Base-by-base conservation (phyloP, 2,113 vertebrate genomes). In the Hemicordylus capensis region DNA sequence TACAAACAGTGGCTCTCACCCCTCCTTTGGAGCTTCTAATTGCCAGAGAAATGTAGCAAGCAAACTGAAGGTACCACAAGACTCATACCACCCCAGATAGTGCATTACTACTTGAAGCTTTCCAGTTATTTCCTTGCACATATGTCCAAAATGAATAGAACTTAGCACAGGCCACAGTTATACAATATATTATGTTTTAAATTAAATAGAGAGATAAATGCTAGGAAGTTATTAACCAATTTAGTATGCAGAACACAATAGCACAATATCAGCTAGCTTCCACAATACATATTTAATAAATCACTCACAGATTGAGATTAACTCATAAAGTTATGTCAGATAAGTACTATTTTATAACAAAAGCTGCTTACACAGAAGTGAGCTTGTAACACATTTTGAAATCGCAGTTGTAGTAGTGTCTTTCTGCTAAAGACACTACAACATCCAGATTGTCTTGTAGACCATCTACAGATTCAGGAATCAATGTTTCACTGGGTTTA, bases 361-460 rank as follows among this genome's bases (percentile, higher is more conserved):
- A 83, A 85, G 37, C 20, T 58, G 42, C 98, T 96, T 96, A 99
- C 99, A 97, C 97, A 17, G 98, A 99, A 44, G 98, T 99, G 80
- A 99, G 98, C 84, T 98, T 98, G 95, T 99, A 99, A 95, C 99
- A 99, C 97, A 98, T 99, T 95, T 99, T 99, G 95, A 99, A 99
- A 85, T 98, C 97, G 95, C 98, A 99, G 96, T 99, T 99, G 95
- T 99, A 99, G 95, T 99, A 99, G 96, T 99, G 98, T 80, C 99
- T 97, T 96, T 99, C 99, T 86, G 99, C 99, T 90, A 99, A 96
- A 84, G 98, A 99, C 85, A 99, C 98, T 0, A 99, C 98, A 39
- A 99, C 98, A 95, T 99, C 98, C 96, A 99, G 92, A 90, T 99
- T 99, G 90, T 99, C 98, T 88, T 99, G 98, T 87, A 99, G 97